Evolutionary conservation across 2,797 vertebrate species (phyloP), one percentile per base, ranked within the genome.

Genomic region (Anguilla obscura): DNA sequence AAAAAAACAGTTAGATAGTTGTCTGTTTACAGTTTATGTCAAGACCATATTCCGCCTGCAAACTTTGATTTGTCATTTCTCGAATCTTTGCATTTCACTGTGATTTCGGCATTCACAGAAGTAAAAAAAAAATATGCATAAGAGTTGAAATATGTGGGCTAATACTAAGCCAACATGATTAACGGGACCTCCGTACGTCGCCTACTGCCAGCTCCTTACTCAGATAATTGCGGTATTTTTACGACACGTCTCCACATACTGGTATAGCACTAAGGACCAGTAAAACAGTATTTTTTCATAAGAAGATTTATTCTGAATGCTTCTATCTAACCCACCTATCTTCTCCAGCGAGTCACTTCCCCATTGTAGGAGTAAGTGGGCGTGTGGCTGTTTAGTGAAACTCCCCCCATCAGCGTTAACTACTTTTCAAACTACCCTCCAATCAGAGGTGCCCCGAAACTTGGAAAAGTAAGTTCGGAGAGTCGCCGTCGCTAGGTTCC

Each of bases 371-470:
- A 69, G 30, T 14, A n/a, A 66, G 30, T 63, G 85, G 86, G 86
- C 56, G 83, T 85, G 84, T 69, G 76, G 87, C 36, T 18, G 27
- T 66, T 36, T 5, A 18, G n/a, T 54, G 30, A 69, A 58, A 40
- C 84, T 76, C 52, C 86, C 40, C 91, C 92, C 90, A 90, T 90
- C 86, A 86, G 84, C 52, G 24, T 74, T 52, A 24, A 45, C 24
- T 58, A 63, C 85, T 5, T 84, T 84, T 76, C 89, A 88, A 92
- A 93, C 90, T 91, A 93, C 90, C 91, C 90, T 87, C 94, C 93
- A 95, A 96, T 96, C 94, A 94, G 92, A 89, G 80, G 69, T 89
- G 86, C 18, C 36, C 89, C 87, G 82, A 83, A 91, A 93, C 92
- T 93, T 92, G 86, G 30, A 18, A 56, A 87, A 60, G 90, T 24